Evolutionary conservation across 1,140 invertebrate species (phyloP), one percentile per base, ranked within the genome.

Genomic region (Pachyrhynchus sulphureomaculatus): DNA sequence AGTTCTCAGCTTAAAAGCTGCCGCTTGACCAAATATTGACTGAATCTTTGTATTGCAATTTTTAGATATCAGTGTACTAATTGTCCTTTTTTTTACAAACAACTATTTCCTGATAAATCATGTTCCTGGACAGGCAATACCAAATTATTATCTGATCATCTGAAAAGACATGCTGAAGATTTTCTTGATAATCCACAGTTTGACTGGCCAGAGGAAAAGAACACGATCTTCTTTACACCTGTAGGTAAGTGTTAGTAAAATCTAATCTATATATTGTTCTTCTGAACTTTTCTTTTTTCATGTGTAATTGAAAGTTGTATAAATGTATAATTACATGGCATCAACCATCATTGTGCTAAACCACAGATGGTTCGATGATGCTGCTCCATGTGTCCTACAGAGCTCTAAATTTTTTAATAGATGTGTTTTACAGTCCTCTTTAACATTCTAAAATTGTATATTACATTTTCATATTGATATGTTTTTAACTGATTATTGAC

Each of bases 51-150:
- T n/a, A n/a, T n/a, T n/a, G n/a, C n/a, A n/a, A n/a, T n/a, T n/a
- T n/a, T n/a, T n/a, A 54, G 52, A 10, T 57, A 29, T 55, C 48
- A 37, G 33, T 12, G 18, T 2, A 42, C 29, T 8, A 26, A 15
- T 9, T 65, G 64, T 29, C 64, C 64, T 0, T 6, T 57, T 15
- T 56, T 34, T 12, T 41, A 47, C n/a, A 52, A 36, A 18, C 23
- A 56, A 23, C n/a, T 57, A 1, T 51, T 49, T 21, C 51, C 37
- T 5, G 48, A 53, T 10, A 29, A 56, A 10, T 24, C 6, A 5
- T 65, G 64, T 26, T 1, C 26, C 13, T 65, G 64, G 64, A 53
- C 1, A n/a, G 64, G 64, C 37, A 62, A 52, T 15, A 18, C 45
- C 17, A 37, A 39, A 3, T 37, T 37, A 4, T 18, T 60, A 18